Evolutionary conservation across 2,888 invertebrate species (phyloP).

Genomic region (Drosophila stalkeri): DNA sequence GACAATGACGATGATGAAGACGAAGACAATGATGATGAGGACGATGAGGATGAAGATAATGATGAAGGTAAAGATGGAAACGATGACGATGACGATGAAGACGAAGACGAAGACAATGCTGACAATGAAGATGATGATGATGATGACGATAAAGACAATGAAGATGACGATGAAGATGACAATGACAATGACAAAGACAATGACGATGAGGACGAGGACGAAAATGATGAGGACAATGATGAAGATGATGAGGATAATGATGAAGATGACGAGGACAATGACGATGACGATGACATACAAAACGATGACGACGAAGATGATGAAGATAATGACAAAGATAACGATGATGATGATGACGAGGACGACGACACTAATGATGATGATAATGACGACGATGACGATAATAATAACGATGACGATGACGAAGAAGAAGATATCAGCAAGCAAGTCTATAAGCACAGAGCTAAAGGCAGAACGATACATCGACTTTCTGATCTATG

Average conservation of each 20-base stretch:
- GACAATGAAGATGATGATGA: conserved; percentile 78
- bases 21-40: conserved; percentile 83
- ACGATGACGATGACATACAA: conserved; percentile 68
- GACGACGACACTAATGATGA: conserved; percentile 82
- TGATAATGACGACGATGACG: conserved; percentile 66
- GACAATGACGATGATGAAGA: conserved; percentile 84
- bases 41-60: conserved; percentile 38
- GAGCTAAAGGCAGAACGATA: conserved; percentile 69
- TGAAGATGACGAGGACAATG: conserved; percentile 83
- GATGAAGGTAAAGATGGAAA: not conserved
- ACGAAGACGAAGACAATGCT: conserved; percentile 81
- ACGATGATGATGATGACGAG: conserved; percentile 83
- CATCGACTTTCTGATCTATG: conserved; percentile 81
- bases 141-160: conserved; percentile 84
- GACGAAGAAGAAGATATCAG: conserved; percentile 84
- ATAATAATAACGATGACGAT: conserved; percentile 84
- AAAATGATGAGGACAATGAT: conserved; percentile 63
- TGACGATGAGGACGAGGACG: not conserved
- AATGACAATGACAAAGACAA: conserved; percentile 47
- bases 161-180: conserved; percentile 67
- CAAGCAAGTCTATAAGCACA: conserved; percentile 70
- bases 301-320: conserved; percentile 72
- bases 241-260: conserved; percentile 81
- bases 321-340: too few species aligned
- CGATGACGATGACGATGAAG: conserved; percentile 77